Percentiles rank a stretch among this genome's conserved stretches.
These are phyloP conservation scores for Limnephilus marmoratus DNA, from an alignment of 2,888 invertebrate species.

Conservation along the genomic window DNA sequence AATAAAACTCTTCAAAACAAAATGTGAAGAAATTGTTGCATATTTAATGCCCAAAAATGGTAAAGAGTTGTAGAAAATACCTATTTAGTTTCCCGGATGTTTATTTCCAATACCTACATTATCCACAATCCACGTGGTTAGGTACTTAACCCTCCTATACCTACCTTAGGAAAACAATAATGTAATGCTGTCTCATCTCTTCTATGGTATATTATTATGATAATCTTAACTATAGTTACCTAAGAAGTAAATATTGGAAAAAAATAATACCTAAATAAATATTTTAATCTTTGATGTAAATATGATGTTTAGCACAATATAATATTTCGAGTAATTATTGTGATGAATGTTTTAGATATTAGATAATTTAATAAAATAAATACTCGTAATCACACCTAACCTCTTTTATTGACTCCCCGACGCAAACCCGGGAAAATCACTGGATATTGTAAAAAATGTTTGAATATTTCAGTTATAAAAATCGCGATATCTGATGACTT, in stretches of 20 bases:
- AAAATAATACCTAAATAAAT: background rate
- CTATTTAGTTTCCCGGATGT: too few relatives aligned
- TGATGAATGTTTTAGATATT: slow-evolving; percentile 35
- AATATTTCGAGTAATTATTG: slow-evolving; percentile 12
- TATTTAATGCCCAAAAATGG: too few relatives aligned
- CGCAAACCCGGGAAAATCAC: too few relatives aligned
- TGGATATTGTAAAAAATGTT: too few relatives aligned
- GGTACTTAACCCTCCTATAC: background rate
- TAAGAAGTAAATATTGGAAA: too few relatives aligned
- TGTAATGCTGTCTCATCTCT: background rate
- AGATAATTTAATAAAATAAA: slow-evolving; percentile 34
- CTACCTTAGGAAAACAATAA: background rate
- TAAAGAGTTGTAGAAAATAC: too few relatives aligned
- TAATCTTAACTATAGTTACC: background rate
- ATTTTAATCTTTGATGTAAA: background rate
- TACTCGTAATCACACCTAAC: background rate
- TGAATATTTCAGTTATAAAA: too few relatives aligned
- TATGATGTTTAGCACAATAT: slow-evolving; percentile 31
- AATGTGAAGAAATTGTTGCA: too few relatives aligned
- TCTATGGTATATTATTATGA: background rate
- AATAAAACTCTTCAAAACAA: too few relatives aligned
- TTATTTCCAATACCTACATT: background rate
- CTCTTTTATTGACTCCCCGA: background rate
- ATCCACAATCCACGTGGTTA: background rate
- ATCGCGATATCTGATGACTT: too few relatives aligned